Conservation (phyloP, 1,140 invertebrate genomes). For the Wasmannia auropunctata region DNA sequence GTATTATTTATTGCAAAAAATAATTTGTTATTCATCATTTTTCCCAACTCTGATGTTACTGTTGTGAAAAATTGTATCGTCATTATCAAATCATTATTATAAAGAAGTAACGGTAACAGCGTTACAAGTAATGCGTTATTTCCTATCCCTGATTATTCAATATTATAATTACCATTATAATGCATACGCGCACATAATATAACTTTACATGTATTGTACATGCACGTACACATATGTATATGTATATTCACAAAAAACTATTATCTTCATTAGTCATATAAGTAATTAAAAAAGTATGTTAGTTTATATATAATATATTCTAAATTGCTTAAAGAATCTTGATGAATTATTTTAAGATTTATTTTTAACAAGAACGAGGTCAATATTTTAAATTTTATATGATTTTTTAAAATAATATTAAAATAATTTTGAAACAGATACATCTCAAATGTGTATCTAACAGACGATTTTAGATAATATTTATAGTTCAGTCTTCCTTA, state of each 20-base stretch:
- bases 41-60: too few species aligned
- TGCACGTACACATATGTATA: not conserved
- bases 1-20: too few species aligned
- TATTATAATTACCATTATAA: slow-evolving; percentile 1
- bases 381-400: slow-evolving; percentile 19
- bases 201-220: not conserved
- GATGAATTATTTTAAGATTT: not conserved
- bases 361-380: slow-evolving; percentile 24
- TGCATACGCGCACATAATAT: not conserved
- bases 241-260: not conserved
- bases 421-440: slow-evolving; percentile 42
- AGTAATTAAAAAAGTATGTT: not conserved
- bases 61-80: too few species aligned
- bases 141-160: too few species aligned
- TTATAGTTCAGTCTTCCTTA: slow-evolving; percentile 62
- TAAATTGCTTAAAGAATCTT: not conserved
- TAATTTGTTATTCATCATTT: too few species aligned
- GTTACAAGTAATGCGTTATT: too few species aligned
- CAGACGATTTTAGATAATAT: slow-evolving; percentile 40
- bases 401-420: not conserved
- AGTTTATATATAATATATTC: not conserved
- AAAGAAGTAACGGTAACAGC: too few species aligned
- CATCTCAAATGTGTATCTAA: slow-evolving; percentile 5
- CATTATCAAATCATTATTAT: too few species aligned
- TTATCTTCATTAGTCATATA: not conserved